phyloP scores from a whole-genome alignment of 30 jellyfish, hydroid and myxozoan genomes.

The Rhopilema esculentum region DNA sequence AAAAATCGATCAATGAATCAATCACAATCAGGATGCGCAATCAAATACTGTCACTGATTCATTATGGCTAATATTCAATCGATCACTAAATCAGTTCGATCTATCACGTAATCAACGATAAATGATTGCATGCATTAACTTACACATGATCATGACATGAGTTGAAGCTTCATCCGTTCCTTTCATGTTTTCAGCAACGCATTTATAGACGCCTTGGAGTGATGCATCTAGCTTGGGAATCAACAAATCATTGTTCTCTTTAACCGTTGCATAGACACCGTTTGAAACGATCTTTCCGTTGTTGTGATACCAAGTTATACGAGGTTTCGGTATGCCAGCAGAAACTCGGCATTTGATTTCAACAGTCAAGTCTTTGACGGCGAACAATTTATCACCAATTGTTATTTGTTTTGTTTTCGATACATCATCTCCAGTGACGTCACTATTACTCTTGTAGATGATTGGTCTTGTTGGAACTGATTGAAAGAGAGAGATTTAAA shows the following conservation, averaged over 20 bases:
- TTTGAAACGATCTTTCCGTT: constrained; percentile 54
- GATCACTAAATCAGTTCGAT: no score
- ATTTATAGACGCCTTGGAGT: constrained; percentile 68
- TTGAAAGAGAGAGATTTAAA: background rate
- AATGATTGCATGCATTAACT: background rate
- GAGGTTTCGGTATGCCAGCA: constrained; percentile 77
- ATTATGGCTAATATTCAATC: no score
- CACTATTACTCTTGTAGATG: constrained; percentile 25
- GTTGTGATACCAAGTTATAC: constrained; percentile 72
- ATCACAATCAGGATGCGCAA: no score
- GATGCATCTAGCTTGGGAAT: constrained; percentile 70
- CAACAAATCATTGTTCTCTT: constrained; percentile 67
- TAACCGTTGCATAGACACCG: constrained; percentile 31
- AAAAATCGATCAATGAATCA: no score
- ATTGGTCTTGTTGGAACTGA: constrained; percentile 71
- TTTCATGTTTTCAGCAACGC: constrained; percentile 66
- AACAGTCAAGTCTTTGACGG: constrained; percentile 70
- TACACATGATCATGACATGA: constrained; percentile 61
- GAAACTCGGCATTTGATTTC: constrained; percentile 64
- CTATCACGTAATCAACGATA: no score
- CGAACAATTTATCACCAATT: constrained; percentile 78
- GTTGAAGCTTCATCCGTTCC: constrained; percentile 73
- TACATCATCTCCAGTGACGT: constrained; percentile 53
- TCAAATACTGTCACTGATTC: no score
- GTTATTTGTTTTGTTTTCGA: constrained; percentile 38